Evolutionary conservation across 2,888 invertebrate species (phyloP).

Genomic region (Sylvicola cinctus): DNA sequence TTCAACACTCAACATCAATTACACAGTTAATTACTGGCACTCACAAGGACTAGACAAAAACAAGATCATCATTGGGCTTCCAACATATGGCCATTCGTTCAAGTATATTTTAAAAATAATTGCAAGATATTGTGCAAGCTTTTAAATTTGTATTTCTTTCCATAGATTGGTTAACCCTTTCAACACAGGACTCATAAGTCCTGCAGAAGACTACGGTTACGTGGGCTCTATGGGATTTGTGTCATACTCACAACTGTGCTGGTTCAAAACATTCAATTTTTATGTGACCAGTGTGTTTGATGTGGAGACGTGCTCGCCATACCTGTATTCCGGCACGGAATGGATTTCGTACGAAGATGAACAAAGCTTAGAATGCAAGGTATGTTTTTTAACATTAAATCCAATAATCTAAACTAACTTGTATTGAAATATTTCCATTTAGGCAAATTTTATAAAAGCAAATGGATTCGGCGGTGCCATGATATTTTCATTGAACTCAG

Average conservation of each 20-base stretch:
- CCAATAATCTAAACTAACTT: not conserved
- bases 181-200: conserved; percentile 47
- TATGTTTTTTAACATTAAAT: not conserved
- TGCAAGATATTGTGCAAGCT: not conserved
- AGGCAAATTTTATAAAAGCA: conserved; percentile 38
- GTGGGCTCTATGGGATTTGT: conserved; percentile 51
- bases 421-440: conserved; percentile 4
- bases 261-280: conserved; percentile 33
- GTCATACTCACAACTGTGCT: conserved; percentile 46
- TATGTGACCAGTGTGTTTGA: conserved; percentile 38
- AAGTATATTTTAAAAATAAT: conserved; percentile 22
- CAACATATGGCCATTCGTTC: conserved; percentile 71
- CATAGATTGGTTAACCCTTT: conserved; percentile 36
- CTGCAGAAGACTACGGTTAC: conserved; percentile 45
- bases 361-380: conserved; percentile 40
- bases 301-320: conserved; percentile 51
- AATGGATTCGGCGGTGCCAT: conserved; percentile 57
- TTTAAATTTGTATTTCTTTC: not conserved
- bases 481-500: conserved; percentile 64
- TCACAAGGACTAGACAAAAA: conserved; percentile 49
- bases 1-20: conserved; percentile 58
- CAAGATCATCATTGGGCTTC: conserved; percentile 69
- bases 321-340: conserved; percentile 41
- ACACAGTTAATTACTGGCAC: conserved; percentile 58
- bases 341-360: conserved; percentile 73